phyloP scores from a whole-genome alignment of 2,113 vertebrate species.

The Bujurquina vittata region DNA sequence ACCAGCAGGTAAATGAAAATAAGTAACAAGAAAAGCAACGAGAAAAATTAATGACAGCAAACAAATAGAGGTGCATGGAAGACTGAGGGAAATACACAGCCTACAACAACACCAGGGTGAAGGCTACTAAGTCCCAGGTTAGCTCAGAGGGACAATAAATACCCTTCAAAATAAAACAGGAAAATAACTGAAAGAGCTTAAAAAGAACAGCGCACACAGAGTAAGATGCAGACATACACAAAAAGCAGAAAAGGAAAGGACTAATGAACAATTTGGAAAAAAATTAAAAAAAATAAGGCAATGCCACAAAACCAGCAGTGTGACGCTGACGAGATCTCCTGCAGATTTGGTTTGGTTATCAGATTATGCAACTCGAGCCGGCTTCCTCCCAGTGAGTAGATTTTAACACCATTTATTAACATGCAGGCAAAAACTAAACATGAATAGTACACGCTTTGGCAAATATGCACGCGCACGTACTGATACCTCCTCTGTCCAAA shows the following conservation, averaged over 20 bases:
- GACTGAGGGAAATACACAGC: neutral
- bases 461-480: neutral
- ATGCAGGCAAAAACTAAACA: neutral
- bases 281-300: neutral
- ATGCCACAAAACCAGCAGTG: neutral
- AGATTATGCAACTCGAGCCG: neutral
- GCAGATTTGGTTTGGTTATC: neutral
- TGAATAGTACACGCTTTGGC: neutral
- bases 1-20: neutral
- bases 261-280: neutral
- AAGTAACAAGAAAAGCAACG: neutral
- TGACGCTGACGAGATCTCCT: neutral
- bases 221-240: neutral
- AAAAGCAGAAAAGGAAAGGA: neutral
- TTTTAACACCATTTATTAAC: neutral
- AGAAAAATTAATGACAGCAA: neutral
- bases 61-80: too few species aligned
- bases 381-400: neutral
- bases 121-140: neutral
- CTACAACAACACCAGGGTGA: neutral
- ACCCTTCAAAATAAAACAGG: neutral
- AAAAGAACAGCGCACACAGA: neutral
- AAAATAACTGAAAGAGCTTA: neutral
- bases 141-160: neutral
- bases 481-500: slow-evolving; percentile 15